Conservation (phyloP, 2,113 vertebrate species). For the Nesoenas mayeri region DNA sequence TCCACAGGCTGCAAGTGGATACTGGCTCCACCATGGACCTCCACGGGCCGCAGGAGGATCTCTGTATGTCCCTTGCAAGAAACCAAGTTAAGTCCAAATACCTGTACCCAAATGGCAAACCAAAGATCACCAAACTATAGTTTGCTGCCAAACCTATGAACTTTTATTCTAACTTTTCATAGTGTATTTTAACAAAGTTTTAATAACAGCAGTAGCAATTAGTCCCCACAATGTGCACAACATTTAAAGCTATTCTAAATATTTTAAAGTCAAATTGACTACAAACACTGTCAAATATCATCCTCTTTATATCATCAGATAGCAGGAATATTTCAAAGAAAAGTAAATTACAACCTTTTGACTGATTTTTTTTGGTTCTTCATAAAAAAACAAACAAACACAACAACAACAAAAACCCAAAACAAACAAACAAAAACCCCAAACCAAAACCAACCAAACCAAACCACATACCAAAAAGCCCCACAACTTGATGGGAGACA, state of each 20-base stretch:
- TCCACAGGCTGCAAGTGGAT: too few relatives aligned
- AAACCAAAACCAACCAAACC: too few relatives aligned
- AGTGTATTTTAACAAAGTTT: not conserved
- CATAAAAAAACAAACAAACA: too few relatives aligned
- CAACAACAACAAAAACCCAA: too few relatives aligned
- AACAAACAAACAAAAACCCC: too few relatives aligned
- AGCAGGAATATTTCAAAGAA: not conserved
- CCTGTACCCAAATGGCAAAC: not conserved
- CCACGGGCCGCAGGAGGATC: too few relatives aligned
- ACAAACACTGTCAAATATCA: not conserved
- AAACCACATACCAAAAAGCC: too few relatives aligned
- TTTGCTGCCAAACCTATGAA: not conserved
- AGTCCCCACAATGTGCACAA: not conserved
- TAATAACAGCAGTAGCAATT: not conserved
- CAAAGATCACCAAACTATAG: not conserved
- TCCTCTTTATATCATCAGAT: not conserved
- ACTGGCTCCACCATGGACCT: too few relatives aligned
- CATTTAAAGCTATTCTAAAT: not conserved
- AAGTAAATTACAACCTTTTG: not conserved
- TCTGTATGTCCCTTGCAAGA: not conserved
- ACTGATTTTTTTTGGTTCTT: not conserved
- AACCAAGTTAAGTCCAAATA: not conserved
- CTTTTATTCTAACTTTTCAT: not conserved
- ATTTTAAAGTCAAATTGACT: not conserved
- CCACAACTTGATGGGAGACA: not conserved